Evolutionary conservation across 2,888 invertebrate species (phyloP).

Genomic region (Hymenopus coronatus): DNA sequence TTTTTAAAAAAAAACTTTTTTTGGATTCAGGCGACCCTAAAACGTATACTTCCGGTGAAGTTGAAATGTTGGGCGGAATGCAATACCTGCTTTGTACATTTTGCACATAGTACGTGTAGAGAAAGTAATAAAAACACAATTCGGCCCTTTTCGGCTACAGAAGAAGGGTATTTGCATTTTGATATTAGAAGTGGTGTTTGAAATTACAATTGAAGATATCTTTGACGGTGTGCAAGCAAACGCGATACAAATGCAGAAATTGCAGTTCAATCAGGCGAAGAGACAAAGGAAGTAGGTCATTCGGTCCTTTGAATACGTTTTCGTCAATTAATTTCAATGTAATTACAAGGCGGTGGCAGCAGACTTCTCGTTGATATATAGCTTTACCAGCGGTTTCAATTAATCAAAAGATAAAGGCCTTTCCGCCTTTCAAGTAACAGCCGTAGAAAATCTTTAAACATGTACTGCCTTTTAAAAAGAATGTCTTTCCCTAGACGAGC

Average conservation of each 20-base stretch:
- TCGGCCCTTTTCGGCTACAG: neutral
- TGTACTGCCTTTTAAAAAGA: neutral
- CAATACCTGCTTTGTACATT: too few species aligned
- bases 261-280: neutral
- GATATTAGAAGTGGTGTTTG: neutral
- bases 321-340: constrained; percentile 5
- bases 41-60: too few species aligned
- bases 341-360: neutral
- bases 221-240: neutral
- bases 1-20: too few species aligned
- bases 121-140: too few species aligned
- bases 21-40: too few species aligned
- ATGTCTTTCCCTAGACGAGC: neutral
- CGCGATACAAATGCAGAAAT: neutral
- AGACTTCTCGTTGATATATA: neutral
- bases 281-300: neutral
- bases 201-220: neutral
- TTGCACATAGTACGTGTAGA: too few species aligned
- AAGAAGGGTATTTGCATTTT: neutral
- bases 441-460: neutral
- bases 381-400: neutral
- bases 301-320: neutral
- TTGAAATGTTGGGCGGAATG: too few species aligned
- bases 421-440: neutral
- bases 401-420: neutral